These are phyloP conservation scores for Echinometra lucunter DNA, from an alignment of 53 echinoderm and acorn worm genomes.

Conservation along the genomic window DNA sequence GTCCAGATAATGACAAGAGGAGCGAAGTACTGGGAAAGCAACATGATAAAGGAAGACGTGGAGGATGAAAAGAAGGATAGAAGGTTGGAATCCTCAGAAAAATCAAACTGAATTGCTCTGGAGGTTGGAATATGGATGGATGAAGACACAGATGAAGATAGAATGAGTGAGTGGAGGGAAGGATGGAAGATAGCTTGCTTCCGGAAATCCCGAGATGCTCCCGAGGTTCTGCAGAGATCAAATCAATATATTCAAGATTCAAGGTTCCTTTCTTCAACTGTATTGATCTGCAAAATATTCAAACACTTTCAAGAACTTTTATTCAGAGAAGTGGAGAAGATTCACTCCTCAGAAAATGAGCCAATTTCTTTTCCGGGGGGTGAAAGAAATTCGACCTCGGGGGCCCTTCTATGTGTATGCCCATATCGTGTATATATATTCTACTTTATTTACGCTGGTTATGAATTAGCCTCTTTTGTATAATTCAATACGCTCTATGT, in stretches of 20 bases:
- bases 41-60: too few species aligned
- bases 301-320: background rate
- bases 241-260: background rate
- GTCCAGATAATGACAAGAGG: too few species aligned
- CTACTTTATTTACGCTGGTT: conserved; percentile 35
- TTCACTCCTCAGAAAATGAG: background rate
- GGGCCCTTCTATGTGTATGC: background rate
- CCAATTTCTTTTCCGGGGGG: background rate
- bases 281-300: background rate
- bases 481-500: conserved; percentile 63
- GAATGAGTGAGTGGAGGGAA: background rate
- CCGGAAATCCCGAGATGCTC: background rate
- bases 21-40: too few species aligned
- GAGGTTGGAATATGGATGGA: too few species aligned
- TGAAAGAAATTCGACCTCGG: background rate
- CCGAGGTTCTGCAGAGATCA: background rate
- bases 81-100: background rate
- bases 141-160: background rate
- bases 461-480: conserved; percentile 66
- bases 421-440: conserved; percentile 39
- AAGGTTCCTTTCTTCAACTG: background rate
- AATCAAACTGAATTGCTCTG: too few species aligned
- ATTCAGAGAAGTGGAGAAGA: background rate
- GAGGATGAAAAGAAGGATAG: background rate
- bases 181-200: background rate